Base-by-base conservation (phyloP, 2,888 invertebrate genomes). In the Volucella bombylans region DNA sequence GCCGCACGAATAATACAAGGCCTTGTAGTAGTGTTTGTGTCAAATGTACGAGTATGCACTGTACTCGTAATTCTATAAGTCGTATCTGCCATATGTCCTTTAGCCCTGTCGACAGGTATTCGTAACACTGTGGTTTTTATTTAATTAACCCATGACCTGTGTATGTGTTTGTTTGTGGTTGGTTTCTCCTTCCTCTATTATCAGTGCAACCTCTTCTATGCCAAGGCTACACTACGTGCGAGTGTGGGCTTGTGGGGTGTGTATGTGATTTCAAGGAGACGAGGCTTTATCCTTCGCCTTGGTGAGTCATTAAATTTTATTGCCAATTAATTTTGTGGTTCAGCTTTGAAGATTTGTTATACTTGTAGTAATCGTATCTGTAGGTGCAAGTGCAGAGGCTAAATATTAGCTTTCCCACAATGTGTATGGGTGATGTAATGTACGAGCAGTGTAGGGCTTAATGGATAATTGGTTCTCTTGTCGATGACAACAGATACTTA, bases 251-350 rank as follows among this genome's bases (percentile, higher is more conserved):
- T 61, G 11, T 61, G 31, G 4, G 18, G 18, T 3, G 18, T 3
- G 31, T 57, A n/a, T 47, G 52, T 1, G 9, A 49, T 55, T 54
- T 23, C 71, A 64, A 78, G 77, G 62, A 78, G 78, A 62, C 57
- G 59, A 55, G 23, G 59, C 59, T 50, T 41, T 55, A 73, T 83
- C 49, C 49, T 74, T 64, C 47, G 49, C 47, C 67, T 65, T 67
- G 78, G 64, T 45, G 49, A 39, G 78, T 64, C 73, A 61, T 83
- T 79, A 79, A 83, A 74, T 69, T 68, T 79, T 74, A 83, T 83
- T 83, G 74, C 38, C 83, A 83, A 74, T 83, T 74, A 83, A 79
- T 79, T 79, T 83, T 83, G 79, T 74, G 74, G 74, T 73, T 78
- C 43, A 78, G 41, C 45, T 52, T 73, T 61, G 62, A 77, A 38